Base-by-base conservation (phyloP, 2,888 invertebrate genomes). In the Ornithoptera priamus region DNA sequence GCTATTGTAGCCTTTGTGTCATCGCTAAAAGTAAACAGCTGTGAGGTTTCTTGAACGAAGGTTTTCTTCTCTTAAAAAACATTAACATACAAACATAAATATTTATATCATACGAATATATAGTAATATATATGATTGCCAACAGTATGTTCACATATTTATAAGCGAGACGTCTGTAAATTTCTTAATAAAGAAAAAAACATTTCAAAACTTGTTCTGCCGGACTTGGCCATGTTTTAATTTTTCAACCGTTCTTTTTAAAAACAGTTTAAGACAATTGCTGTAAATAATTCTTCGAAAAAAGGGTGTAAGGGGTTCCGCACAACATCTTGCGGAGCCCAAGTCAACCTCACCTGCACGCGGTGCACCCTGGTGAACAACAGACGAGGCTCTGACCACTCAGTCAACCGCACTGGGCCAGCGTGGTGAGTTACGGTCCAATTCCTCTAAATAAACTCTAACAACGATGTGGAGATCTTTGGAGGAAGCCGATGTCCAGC, bases 101-200 rank as follows among this genome's bases (percentile, higher is more conserved):
- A 50, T 17, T 15, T 50, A 30, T 18, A 56, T 56, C 39, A 0
- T 50, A 62, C 24, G 30, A 60, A 53, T 66, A 18, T 68, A 22
- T 53, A 24, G n/a, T 56, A 56, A 42, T 61, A 56, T 65, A 69
- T 65, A 60, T 15, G 46, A 58, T 53, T 60, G 65, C 57, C 61
- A 64, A 24, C n/a, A 56, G 56, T 42, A 56, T 53, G 68, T 64
- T 60, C 68, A 53, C 64, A 59, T 4, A 39, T 56, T 63, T 68
- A 65, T 69, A 57, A 68, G 36, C 42, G 20, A 63, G 17, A n/a
- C 62, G 42, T n/a, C 57, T 46, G 46, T 50, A 63, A 30, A 57
- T 64, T 62, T 56, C 46, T 63, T 68, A 68, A 50, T 22, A 30
- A 39, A 50, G 39, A 39, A 63, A 63, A 62, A 56, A 62, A 24